Percentiles rank a stretch among this genome's conserved stretches.
Evolutionary conservation across 2,888 invertebrate genomes (phyloP).

Genomic region (Mesorhabditis spiculigera): DNA sequence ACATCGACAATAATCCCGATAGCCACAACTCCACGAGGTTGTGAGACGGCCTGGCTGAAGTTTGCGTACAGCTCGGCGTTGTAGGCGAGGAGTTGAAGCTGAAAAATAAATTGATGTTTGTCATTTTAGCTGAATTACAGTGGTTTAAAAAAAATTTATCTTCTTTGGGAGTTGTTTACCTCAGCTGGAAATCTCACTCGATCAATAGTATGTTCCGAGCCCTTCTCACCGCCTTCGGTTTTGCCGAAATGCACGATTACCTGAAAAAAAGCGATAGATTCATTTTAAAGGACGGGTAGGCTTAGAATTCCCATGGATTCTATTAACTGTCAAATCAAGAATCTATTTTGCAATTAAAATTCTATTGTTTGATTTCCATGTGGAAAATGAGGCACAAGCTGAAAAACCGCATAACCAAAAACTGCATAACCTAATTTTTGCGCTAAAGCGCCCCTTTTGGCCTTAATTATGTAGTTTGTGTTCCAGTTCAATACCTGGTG

Average conservation of each 20-base stretch:
- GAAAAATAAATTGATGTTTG: slow-evolving; percentile 61
- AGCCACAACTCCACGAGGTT: slow-evolving; percentile 90
- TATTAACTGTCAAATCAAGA: too few relatives aligned
- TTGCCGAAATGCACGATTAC: slow-evolving; percentile 77
- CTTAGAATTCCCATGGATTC: not conserved
- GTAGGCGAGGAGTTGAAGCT: slow-evolving; percentile 97
- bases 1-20: slow-evolving; percentile 92
- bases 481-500: slow-evolving; percentile 37
- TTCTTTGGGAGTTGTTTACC: too few relatives aligned
- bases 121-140: not conserved
- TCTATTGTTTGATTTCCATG: too few relatives aligned
- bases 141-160: too few relatives aligned
- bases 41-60: slow-evolving; percentile 87
- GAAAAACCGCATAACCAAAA: too few relatives aligned
- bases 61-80: slow-evolving; percentile 94
- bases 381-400: too few relatives aligned
- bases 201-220: slow-evolving; percentile 94
- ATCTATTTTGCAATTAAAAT: too few relatives aligned
- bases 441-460: not conserved
- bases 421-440: too few relatives aligned
- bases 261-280: slow-evolving; percentile 17
- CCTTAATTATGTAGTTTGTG: too few relatives aligned
- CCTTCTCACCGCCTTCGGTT: slow-evolving; percentile 77
- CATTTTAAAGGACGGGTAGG: not conserved
- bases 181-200: slow-evolving; percentile 95